Evolutionary conservation across 1,140 invertebrate species (phyloP), one percentile per base, ranked within the genome.

Genomic region (Drosophila virilis): DNA sequence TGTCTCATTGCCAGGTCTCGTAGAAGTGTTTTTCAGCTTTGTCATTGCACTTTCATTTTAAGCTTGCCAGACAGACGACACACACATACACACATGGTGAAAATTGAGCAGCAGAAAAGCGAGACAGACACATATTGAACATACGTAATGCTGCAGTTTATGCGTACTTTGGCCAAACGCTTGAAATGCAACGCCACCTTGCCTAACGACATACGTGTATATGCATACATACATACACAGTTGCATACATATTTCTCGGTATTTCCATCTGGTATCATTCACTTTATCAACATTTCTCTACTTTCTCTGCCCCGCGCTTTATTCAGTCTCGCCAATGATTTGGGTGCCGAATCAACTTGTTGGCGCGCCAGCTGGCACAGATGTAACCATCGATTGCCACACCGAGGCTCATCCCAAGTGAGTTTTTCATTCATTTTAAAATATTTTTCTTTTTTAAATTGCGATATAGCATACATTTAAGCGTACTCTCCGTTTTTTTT

Each of bases 331-430:
- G 6, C 97, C 97, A 22, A 97, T 97, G 96, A 97, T 98, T 83
- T 97, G 96, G 95, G 97, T 92, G 57, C 97, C 96, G 68, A 98
- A 98, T 94, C 97, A 98, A 93, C 93, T 98, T 92, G 96, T 98
- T 59, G 97, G 97, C 6, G 97, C 97, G 35, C 97, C 97, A 55
- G 94, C 95, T 43, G 97, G 96, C 48, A 97, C 96, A 17, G 96
- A 97, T 93, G 97, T 98, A 46, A 98, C 97, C 6, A 95, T 98
- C 85, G 97, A 98, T 92, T 98, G 98, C 92, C 95, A 97, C 88
- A 97, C 97, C 1, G 97, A 98, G 90, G 97, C 97, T n/a, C 96
- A 97, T 93, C 98, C 98, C 54, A 92, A 92, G 92, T 92, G 78
- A 91, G 90, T 88, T 59, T 57, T 9, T 37, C 32, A 45, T n/a